Evolutionary conservation across 2,797 vertebrate species (phyloP).

Genomic region (Austrolebias charrua): DNA sequence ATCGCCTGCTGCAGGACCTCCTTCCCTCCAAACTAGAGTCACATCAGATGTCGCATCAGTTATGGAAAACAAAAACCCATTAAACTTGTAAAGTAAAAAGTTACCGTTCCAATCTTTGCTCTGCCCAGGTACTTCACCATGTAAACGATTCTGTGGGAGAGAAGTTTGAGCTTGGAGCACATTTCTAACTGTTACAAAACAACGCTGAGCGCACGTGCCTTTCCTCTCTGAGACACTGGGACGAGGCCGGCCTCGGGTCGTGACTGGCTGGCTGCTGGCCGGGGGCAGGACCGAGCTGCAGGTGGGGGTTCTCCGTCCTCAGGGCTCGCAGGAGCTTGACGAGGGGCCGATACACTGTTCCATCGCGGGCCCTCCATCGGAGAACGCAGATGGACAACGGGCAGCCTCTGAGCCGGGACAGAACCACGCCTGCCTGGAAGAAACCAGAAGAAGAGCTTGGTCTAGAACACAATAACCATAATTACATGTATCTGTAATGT

Average conservation of each 20-base stretch:
- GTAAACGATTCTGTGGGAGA: conserved; percentile 78
- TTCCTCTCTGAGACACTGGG: conserved; percentile 75
- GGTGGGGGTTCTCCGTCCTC: conserved; percentile 75
- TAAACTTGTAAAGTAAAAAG: background rate
- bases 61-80: background rate
- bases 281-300: conserved; percentile 63
- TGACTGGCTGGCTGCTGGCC: conserved; percentile 12
- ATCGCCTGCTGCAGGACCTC: conserved; percentile 82
- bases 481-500: too few relatives aligned
- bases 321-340: conserved; percentile 77
- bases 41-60: background rate
- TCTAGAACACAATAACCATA: too few relatives aligned
- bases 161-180: conserved; percentile 16
- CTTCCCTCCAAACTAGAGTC: conserved; percentile 81
- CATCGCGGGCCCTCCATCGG: conserved; percentile 73
- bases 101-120: conserved; percentile 80
- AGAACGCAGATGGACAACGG: conserved; percentile 75
- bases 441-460: too few relatives aligned
- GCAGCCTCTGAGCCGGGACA: conserved; percentile 77
- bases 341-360: conserved; percentile 73
- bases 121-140: conserved; percentile 78
- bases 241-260: conserved; percentile 38
- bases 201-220: conserved; percentile 47
- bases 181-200: too few relatives aligned
- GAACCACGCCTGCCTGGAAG: conserved; percentile 73